Evolutionary conservation across 2,113 vertebrate genomes (phyloP), one percentile per base, ranked within the genome.

Genomic region (Grantiella picta): DNA sequence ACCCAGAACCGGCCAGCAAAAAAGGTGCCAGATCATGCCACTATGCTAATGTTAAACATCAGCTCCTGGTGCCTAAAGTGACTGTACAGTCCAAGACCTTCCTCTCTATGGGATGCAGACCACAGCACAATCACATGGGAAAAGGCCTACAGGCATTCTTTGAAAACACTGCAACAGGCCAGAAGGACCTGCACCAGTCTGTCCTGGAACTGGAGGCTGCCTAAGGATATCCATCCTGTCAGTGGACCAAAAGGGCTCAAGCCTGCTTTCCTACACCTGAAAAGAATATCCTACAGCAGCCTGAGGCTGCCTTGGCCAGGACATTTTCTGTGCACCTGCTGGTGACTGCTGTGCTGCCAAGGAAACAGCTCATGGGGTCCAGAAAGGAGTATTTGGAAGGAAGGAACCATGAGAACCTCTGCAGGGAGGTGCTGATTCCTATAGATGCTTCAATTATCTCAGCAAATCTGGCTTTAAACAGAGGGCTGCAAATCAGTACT

Each of bases 291-390:
- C 44, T 12, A 3, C 31, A 33, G 20, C 7, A 52, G 6, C 11
- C 29, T 47, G 2, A 23, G 21, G 15, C 18, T 50, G 16, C 14
- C 49, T 72, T 50, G 50, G 25, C 7, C 18, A 44, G 42, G 5
- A 2, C 27, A 19, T 54, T 71, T 40, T 59, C 53, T 63, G 12
- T n/a, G 28, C 2, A 14, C 7, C 20, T 63, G 11, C 18, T 17
- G 16, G 27, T 42, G 6, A 25, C 28, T 40, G 7, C 25, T n/a
- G 15, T 25, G 24, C 17, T 54, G 54, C 9, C 0, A 0, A 44
- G 20, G 0, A 53, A 76, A 49, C 0, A 1, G 9, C 3, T 61
- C 15, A 24, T 0, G 0, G 15, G 9, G 4, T 33, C 33, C 1
- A 1, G 27, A 66, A 61, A 22, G 18, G 18, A 71, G 16, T 6